phyloP scores from a whole-genome alignment of 2,797 vertebrate genomes.

The Chelon labrosus region DNA sequence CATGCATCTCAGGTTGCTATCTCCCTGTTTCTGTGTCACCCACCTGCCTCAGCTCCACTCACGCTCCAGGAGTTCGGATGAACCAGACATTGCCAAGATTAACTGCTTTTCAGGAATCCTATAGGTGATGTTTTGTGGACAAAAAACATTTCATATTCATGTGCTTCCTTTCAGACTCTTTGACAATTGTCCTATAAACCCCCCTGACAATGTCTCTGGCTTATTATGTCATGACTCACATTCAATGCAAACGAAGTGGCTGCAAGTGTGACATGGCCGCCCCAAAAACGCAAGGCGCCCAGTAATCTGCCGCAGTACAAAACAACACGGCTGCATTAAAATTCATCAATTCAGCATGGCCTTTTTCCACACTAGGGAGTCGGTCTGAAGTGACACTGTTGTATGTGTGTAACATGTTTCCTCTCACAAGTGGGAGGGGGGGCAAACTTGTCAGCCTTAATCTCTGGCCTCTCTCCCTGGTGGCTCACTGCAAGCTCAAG shows the following conservation, averaged over 20 bases:
- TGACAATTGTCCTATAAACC: not conserved
- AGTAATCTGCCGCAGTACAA: slow-evolving; percentile 12
- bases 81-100: no score
- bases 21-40: no score
- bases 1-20: no score
- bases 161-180: not conserved
- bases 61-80: no score
- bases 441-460: slow-evolving; percentile 68
- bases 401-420: slow-evolving; percentile 60
- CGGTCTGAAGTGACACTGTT: slow-evolving; percentile 55
- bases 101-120: no score
- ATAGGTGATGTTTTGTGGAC: not conserved
- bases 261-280: no score
- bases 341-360: slow-evolving; percentile 46
- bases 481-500: slow-evolving; percentile 56
- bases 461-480: slow-evolving; percentile 64
- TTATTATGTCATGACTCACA: no score
- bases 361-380: slow-evolving; percentile 29
- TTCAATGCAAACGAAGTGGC: no score
- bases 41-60: no score
- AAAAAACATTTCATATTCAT: slow-evolving; percentile 3
- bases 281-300: not conserved
- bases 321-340: slow-evolving; percentile 14
- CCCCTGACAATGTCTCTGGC: no score
- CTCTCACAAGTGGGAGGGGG: slow-evolving; percentile 40